Percentiles rank a stretch among this genome's conserved stretches.
phyloP scores from a whole-genome alignment of 2,797 vertebrate species.

The Chloroceryle inda region DNA sequence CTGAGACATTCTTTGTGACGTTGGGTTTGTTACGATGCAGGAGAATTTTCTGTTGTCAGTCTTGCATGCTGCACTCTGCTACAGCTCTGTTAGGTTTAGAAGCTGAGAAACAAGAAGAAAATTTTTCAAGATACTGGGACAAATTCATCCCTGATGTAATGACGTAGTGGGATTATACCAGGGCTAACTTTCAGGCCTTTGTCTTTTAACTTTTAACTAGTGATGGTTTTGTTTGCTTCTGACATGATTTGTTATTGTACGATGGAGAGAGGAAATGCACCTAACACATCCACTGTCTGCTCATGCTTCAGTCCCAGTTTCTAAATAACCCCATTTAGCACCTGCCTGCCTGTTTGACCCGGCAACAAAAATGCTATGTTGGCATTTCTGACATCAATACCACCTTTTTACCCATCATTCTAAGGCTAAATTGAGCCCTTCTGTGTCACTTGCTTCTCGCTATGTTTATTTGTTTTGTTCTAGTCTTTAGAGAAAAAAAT shows the following conservation, averaged over 20 bases:
- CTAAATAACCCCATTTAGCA: slow-evolving; percentile 46
- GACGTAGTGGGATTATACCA: background rate
- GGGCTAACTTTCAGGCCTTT: background rate
- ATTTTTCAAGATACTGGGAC: background rate
- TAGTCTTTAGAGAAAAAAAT: slow-evolving; percentile 25
- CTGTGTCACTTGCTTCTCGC: slow-evolving; percentile 12
- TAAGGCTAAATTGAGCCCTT: slow-evolving; percentile 42
- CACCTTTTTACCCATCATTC: background rate
- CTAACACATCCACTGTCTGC: background rate
- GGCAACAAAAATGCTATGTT: slow-evolving; percentile 15
- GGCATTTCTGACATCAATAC: slow-evolving; percentile 43
- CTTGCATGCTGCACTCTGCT: background rate
- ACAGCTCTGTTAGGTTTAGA: background rate
- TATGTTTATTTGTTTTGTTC: slow-evolving; percentile 35
- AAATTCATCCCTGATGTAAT: background rate
- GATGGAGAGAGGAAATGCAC: background rate
- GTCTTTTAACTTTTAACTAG: background rate
- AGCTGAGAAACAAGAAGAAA: background rate
- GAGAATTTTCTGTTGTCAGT: background rate
- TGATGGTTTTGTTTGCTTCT: background rate
- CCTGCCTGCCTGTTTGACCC: background rate
- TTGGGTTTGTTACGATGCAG: background rate
- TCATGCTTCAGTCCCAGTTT: background rate
- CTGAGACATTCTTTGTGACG: background rate
- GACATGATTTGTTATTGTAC: background rate